A percentile compares a stretch with the other conserved stretches of the same genome.
phyloP scores from a whole-genome alignment of 2,888 invertebrate genomes.

The Aphelenchoides bicaudatus region DNA sequence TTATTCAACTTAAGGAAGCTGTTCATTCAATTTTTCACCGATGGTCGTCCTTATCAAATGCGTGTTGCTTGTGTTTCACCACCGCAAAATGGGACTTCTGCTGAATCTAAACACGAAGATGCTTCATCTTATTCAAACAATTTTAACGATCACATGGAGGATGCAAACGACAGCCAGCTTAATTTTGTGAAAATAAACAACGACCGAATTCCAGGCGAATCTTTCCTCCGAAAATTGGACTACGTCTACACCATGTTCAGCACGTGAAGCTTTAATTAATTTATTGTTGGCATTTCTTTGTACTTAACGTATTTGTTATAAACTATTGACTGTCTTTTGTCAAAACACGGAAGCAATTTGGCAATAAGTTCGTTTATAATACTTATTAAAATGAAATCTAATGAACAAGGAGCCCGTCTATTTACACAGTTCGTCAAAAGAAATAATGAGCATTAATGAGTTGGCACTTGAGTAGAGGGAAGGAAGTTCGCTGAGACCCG shows the following conservation, averaged over 20 bases:
- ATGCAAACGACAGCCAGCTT: no score
- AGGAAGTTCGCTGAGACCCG: no score
- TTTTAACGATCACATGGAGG: constrained; percentile 3
- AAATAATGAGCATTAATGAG: no score
- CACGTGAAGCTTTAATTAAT: constrained; percentile 20
- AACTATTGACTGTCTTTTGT: no score
- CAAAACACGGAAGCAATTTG: no score
- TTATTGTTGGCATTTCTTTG: constrained; percentile 5
- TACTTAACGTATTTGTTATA: no score
- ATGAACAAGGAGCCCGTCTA: no score
- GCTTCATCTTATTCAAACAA: no score
- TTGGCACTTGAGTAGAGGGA: no score
- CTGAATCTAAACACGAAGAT: constrained; percentile 26
- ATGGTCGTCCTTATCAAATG: constrained; percentile 20
- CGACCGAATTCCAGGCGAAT: constrained; percentile 40
- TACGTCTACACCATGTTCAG: constrained; percentile 36
- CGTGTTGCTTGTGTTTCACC: constrained; percentile 21
- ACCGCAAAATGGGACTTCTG: not conserved
- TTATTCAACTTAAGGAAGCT: constrained; percentile 32
- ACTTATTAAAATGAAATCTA: no score
- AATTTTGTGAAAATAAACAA: constrained; percentile 41
- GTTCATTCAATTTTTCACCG: constrained; percentile 40
- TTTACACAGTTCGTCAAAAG: no score
- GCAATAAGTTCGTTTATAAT: no score
- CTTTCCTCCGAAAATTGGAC: constrained; percentile 52